Conservation (phyloP, 2,888 invertebrate genomes). For the Lasiommata megera region DNA sequence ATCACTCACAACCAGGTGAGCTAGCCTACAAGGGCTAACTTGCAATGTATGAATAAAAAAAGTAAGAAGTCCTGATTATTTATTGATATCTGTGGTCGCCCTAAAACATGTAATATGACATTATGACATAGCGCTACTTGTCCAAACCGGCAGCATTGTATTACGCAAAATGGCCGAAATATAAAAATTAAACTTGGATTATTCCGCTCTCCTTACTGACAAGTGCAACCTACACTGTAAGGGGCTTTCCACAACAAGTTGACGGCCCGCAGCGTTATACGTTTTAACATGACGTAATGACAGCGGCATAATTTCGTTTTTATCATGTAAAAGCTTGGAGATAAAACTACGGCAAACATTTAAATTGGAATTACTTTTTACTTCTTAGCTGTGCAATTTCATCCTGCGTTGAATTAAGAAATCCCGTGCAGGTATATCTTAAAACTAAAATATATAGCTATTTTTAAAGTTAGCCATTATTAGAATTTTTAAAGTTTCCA, state of each 20-base stretch:
- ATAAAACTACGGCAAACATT: neutral
- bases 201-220: slow-evolving; percentile 54
- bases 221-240: slow-evolving; percentile 43
- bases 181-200: slow-evolving; percentile 57
- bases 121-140: slow-evolving; percentile 34
- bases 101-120: slow-evolving; percentile 33
- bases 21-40: no score
- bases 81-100: slow-evolving; percentile 10
- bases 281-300: slow-evolving; percentile 4
- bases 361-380: no score
- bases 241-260: slow-evolving; percentile 1
- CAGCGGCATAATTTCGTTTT: neutral
- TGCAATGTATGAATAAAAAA: no score
- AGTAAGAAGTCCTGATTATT: neutral
- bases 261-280: neutral
- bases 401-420: no score
- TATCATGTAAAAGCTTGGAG: neutral
- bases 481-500: no score
- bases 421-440: no score
- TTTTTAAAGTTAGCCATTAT: no score
- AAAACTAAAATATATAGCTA: no score
- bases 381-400: no score
- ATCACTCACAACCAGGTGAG: no score
- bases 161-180: slow-evolving; percentile 58
- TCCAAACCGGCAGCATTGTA: slow-evolving; percentile 33